Conservation (phyloP, 2,797 vertebrate species). For the Microcaecilia unicolor region DNA sequence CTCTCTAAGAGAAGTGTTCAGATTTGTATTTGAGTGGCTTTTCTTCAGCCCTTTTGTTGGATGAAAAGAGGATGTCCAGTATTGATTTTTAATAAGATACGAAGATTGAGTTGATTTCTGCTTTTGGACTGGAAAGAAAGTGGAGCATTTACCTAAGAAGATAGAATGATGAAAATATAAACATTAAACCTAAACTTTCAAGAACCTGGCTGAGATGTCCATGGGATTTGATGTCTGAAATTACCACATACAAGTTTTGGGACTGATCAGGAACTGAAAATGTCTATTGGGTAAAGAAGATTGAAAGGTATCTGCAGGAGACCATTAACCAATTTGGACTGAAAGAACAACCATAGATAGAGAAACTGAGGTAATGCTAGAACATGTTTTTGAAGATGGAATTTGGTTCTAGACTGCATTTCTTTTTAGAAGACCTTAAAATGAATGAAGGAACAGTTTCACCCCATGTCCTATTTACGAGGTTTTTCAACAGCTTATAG, state of each 20-base stretch:
- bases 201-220: slow-evolving; percentile 25
- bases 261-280: slow-evolving; percentile 41
- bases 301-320: slow-evolving; percentile 14
- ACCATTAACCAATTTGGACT: slow-evolving; percentile 30
- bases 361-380: slow-evolving; percentile 8
- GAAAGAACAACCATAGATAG: slow-evolving; percentile 20
- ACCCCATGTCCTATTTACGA: no score
- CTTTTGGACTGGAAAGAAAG: slow-evolving; percentile 46
- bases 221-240: slow-evolving; percentile 10
- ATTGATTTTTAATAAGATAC: no score
- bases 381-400: slow-evolving; percentile 27
- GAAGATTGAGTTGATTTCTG: no score
- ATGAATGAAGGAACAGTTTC: no score
- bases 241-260: slow-evolving; percentile 15
- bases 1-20: slow-evolving; percentile 12
- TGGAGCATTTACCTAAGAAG: no score
- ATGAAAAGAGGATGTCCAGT: no score
- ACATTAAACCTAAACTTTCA: no score
- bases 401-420: slow-evolving; percentile 33
- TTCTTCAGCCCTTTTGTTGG: no score
- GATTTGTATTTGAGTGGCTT: slow-evolving; percentile 9
- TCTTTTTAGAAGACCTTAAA: no score
- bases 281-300: slow-evolving; percentile 39
- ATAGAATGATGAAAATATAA: no score
- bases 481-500: no score